These are phyloP conservation scores for Theristicus caerulescens DNA, from an alignment of 2,113 vertebrate species.

Conservation along the genomic window DNA sequence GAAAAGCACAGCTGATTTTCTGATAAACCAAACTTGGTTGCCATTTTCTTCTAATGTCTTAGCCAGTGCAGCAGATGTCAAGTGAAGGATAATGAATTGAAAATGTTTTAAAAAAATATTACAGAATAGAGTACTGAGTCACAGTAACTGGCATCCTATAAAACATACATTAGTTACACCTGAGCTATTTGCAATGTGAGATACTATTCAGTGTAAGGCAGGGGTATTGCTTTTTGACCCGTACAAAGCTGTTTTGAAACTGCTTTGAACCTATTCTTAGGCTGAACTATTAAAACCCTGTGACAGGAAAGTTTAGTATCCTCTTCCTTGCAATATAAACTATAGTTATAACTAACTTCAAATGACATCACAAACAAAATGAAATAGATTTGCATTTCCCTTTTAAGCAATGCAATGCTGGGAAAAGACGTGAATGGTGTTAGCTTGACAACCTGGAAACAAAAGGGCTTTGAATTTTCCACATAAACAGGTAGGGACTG, in stretches of 20 bases:
- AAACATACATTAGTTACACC: neutral
- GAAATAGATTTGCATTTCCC: neutral
- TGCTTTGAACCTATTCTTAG: neutral
- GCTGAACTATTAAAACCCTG: neutral
- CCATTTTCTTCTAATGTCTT: neutral
- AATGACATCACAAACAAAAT: neutral
- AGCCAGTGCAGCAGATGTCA: neutral
- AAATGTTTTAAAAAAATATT: neutral
- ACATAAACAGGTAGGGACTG: neutral
- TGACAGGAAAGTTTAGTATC: neutral
- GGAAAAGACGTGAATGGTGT: neutral
- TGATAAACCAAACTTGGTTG: neutral
- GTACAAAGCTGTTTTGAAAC: neutral
- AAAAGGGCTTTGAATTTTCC: neutral
- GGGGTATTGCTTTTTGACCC: neutral
- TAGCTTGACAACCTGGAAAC: neutral
- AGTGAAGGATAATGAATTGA: neutral
- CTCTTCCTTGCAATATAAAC: neutral
- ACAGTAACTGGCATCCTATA: neutral
- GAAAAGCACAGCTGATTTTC: slow-evolving; percentile 10
- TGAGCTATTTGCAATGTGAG: neutral
- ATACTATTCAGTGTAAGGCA: neutral
- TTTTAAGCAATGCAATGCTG: neutral
- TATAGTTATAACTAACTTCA: neutral
- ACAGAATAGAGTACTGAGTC: neutral